phyloP scores from a whole-genome alignment of 2,113 vertebrate genomes.

The Callipepla squamata region DNA sequence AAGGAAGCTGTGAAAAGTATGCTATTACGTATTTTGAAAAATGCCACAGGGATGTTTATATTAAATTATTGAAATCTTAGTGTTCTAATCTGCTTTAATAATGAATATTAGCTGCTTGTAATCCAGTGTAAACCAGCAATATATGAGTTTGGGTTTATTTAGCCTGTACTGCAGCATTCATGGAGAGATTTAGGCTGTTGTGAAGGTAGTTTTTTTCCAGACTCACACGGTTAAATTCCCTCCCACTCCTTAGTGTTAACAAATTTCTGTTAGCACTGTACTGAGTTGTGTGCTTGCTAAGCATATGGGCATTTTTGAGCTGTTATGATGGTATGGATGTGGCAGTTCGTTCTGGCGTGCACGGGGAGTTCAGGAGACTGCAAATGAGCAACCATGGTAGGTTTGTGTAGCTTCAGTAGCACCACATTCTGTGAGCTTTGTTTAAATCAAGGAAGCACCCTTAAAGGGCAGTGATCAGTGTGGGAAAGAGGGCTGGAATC shows the following conservation, averaged over 20 bases:
- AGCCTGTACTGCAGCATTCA: not conserved
- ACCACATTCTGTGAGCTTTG: not conserved
- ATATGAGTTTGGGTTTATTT: not conserved
- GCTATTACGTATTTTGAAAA: not conserved
- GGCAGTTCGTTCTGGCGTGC: not conserved
- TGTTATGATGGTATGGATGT: not conserved
- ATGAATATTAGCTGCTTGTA: not conserved
- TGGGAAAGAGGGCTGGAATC: not conserved
- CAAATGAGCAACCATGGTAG: not conserved
- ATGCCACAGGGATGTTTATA: not conserved
- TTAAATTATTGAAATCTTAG: slow-evolving; percentile 8
- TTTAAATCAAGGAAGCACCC: not conserved
- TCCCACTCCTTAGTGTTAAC: rapidly evolving
- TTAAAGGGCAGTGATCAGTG: not conserved
- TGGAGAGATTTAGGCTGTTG: not conserved
- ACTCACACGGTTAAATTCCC: not conserved
- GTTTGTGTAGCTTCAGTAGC: not conserved
- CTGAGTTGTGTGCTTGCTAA: not conserved
- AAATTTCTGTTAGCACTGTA: rapidly evolving
- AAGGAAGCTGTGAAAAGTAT: not conserved
- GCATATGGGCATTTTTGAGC: rapidly evolving
- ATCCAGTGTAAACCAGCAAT: not conserved
- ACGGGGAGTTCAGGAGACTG: not conserved
- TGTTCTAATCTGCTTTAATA: not conserved
- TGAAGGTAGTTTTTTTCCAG: not conserved